phyloP scores from a whole-genome alignment of 2,113 vertebrate genomes.

The Lepus americanus region DNA sequence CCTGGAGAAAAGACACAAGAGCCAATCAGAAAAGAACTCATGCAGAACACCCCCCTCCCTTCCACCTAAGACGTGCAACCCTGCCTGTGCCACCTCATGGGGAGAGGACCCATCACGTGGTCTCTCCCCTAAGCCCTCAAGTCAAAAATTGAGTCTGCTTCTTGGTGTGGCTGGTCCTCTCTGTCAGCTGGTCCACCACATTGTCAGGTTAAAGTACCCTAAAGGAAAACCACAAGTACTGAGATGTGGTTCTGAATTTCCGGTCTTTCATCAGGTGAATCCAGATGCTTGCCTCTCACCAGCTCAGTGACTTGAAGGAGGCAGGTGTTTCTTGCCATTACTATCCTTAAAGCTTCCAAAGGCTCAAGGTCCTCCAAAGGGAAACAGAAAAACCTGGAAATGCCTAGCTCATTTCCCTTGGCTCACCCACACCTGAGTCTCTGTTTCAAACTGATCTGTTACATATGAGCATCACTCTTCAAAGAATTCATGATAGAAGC shows the following conservation, averaged over 20 bases:
- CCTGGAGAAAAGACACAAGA: slow-evolving; percentile 22
- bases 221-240: slow-evolving; percentile 12
- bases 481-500: slow-evolving; percentile 76
- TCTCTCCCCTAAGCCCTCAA: not conserved
- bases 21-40: slow-evolving; percentile 5
- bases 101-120: not conserved
- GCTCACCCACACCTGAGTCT: slow-evolving; percentile 48
- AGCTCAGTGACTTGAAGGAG: not conserved
- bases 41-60: slow-evolving; percentile 11
- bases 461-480: slow-evolving; percentile 88
- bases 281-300: slow-evolving; percentile 24
- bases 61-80: not conserved
- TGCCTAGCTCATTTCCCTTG: slow-evolving; percentile 25
- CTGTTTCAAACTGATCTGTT: slow-evolving; percentile 76
- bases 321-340: not conserved
- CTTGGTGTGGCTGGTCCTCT: not conserved
- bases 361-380: not conserved
- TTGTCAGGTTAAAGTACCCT: not conserved
- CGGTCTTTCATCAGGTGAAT: not conserved
- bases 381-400: not conserved
- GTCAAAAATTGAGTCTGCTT: not conserved
- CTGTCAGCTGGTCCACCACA: not conserved
- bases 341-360: slow-evolving; percentile 14
- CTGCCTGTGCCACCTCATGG: not conserved
- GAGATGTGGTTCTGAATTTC: slow-evolving; percentile 51